These are phyloP conservation scores for Spatulosminthurus flaviceps DNA, from an alignment of 2,888 invertebrate genomes.

Conservation along the genomic window DNA sequence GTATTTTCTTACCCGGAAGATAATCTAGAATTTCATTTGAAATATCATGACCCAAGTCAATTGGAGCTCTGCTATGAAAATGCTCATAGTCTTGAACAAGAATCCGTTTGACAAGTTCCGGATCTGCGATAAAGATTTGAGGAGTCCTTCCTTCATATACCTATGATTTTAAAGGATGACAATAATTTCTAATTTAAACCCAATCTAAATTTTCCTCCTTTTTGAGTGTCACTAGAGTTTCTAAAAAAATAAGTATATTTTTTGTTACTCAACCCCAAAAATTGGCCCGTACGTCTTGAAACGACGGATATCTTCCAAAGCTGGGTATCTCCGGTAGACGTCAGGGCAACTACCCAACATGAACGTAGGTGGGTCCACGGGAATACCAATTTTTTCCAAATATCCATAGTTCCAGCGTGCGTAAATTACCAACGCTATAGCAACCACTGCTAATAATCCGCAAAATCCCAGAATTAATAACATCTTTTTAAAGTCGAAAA, in stretches of 20 bases:
- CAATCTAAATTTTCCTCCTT: too few species aligned
- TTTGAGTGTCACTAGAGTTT: too few species aligned
- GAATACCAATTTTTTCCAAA: slow-evolving; percentile 56
- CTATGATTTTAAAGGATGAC: slow-evolving; percentile 2
- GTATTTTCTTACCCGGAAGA: slow-evolving; percentile 45
- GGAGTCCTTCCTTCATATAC: slow-evolving; percentile 53
- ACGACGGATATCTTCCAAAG: slow-evolving; percentile 52
- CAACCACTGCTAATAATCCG: neutral
- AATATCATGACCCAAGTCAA: slow-evolving; percentile 50
- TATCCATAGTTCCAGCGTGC: slow-evolving; percentile 58
- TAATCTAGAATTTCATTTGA: slow-evolving; percentile 55
- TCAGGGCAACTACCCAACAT: slow-evolving; percentile 55
- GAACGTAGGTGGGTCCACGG: slow-evolving; percentile 53
- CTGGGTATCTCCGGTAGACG: slow-evolving; percentile 46
- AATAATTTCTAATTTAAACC: neutral
- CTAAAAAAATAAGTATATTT: too few species aligned
- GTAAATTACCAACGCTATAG: slow-evolving; percentile 48
- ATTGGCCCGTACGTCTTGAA: slow-evolving; percentile 56
- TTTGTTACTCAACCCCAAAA: too few species aligned
- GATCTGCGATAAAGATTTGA: slow-evolving; percentile 51
- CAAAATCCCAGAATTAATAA: neutral
- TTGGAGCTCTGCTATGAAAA: slow-evolving; percentile 49
- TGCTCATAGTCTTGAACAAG: slow-evolving; percentile 50
- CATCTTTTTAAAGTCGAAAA: neutral
- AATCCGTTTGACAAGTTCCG: slow-evolving; percentile 47